Evolutionary conservation across 23 tunicate genomes (phyloP).

Genomic region (Ascidia mentula): DNA sequence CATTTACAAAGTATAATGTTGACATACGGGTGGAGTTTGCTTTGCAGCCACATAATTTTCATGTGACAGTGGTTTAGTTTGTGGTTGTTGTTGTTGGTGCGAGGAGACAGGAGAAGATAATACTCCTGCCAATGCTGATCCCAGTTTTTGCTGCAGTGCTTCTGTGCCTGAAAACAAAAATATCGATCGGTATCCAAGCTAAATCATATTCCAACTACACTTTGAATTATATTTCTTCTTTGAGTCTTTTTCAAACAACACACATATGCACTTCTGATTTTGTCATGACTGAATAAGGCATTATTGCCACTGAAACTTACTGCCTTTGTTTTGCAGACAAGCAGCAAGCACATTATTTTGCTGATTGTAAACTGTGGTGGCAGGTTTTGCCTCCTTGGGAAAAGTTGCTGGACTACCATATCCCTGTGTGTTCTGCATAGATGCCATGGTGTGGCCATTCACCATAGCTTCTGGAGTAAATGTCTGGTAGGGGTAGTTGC

Average conservation of each 20-base stretch:
- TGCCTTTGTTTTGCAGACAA: constrained; percentile 33
- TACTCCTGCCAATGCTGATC: constrained; percentile 13
- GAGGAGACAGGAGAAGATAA: not conserved
- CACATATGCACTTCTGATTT: no score
- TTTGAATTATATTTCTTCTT: no score
- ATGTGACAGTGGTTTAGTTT: not conserved
- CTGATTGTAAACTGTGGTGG: not conserved
- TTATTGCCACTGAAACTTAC: no score
- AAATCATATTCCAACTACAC: no score
- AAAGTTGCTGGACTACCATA: not conserved
- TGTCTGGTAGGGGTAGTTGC: not conserved
- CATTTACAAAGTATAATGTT: not conserved
- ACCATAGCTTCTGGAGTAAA: not conserved
- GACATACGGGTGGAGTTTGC: not conserved
- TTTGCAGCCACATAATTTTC: not conserved
- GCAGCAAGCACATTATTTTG: constrained; percentile 21
- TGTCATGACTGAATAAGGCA: no score
- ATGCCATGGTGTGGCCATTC: not conserved
- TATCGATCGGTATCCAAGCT: no score
- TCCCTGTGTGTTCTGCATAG: not conserved
- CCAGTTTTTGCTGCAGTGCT: constrained; percentile 35
- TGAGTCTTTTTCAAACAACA: no score
- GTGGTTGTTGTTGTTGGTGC: not conserved
- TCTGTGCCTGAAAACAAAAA: not conserved
- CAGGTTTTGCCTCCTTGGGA: not conserved